A percentile compares a stretch with the other conserved stretches of the same genome.
phyloP scores from a whole-genome alignment of 2,113 vertebrate genomes.

The Neolamprologus ventralis region DNA sequence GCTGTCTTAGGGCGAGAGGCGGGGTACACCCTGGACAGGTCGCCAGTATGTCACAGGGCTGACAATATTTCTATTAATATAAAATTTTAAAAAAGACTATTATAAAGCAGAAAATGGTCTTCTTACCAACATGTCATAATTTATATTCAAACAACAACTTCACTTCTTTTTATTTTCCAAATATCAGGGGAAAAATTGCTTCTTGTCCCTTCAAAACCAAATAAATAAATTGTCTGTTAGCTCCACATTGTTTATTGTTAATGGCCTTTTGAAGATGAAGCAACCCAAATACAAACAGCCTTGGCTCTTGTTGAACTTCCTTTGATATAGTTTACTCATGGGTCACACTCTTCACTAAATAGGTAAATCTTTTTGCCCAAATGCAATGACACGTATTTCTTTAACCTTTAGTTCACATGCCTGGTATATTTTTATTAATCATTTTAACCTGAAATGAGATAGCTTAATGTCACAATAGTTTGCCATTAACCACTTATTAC shows the following conservation, averaged over 20 bases:
- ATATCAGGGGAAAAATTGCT: background rate
- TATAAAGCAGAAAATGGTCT: background rate
- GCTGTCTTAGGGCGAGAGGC: background rate
- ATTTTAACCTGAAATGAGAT: background rate
- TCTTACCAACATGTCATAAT: background rate
- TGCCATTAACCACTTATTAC: background rate
- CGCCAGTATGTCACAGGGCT: background rate
- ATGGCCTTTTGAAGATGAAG: background rate
- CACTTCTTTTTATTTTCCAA: background rate
- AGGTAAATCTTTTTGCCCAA: background rate
- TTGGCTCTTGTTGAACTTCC: background rate
- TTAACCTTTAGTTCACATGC: background rate
- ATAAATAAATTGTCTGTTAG: background rate
- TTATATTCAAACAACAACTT: background rate
- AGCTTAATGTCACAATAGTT: background rate
- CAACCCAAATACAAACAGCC: background rate
- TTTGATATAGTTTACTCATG: background rate
- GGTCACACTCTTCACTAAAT: background rate
- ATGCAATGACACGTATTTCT: background rate
- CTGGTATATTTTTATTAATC: background rate
- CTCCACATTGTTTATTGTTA: background rate
- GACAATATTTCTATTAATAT: background rate
- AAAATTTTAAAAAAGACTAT: fast-evolving
- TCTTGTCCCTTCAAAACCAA: background rate
- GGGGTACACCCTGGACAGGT: background rate